Conservation (phyloP, 2,797 vertebrate genomes). For the Echiichthys vipera region DNA sequence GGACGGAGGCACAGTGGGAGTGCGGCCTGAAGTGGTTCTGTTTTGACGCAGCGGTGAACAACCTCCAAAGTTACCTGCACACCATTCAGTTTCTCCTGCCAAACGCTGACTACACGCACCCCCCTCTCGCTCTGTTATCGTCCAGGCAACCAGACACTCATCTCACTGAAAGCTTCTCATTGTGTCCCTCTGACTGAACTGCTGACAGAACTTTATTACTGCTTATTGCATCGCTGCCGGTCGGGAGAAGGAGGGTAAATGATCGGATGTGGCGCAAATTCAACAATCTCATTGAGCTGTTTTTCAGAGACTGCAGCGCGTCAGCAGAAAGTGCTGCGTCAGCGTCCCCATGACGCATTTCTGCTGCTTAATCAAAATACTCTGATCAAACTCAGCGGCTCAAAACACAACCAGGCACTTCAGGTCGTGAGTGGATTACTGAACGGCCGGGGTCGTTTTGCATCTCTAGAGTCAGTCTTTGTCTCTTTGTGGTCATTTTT, state of each 20-base stretch:
- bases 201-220: slow-evolving; percentile 46
- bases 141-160: slow-evolving; percentile 22
- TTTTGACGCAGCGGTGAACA: neutral
- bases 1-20: too few species aligned
- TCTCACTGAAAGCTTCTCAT: slow-evolving; percentile 52
- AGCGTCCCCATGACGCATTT: neutral
- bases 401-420: neutral
- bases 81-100: slow-evolving; percentile 42
- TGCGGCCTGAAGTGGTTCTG: neutral
- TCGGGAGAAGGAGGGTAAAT: slow-evolving; percentile 6
- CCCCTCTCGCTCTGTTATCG: slow-evolving; percentile 22
- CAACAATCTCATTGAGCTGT: neutral
- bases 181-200: slow-evolving; percentile 20
- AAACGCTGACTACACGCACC: slow-evolving; percentile 49
- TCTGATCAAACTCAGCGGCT: neutral
- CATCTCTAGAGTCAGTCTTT: too few species aligned
- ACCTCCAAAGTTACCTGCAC: slow-evolving; percentile 49
- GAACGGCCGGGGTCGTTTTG: too few species aligned
- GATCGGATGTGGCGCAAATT: neutral
- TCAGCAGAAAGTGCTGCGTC: slow-evolving; percentile 1
- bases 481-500: too few species aligned
- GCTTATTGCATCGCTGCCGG: slow-evolving; percentile 16
- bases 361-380: neutral
- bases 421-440: too few species aligned
- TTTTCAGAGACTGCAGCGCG: neutral